Base-by-base conservation (phyloP, 1,140 invertebrate genomes). In the Tetragonula clypearis region DNA sequence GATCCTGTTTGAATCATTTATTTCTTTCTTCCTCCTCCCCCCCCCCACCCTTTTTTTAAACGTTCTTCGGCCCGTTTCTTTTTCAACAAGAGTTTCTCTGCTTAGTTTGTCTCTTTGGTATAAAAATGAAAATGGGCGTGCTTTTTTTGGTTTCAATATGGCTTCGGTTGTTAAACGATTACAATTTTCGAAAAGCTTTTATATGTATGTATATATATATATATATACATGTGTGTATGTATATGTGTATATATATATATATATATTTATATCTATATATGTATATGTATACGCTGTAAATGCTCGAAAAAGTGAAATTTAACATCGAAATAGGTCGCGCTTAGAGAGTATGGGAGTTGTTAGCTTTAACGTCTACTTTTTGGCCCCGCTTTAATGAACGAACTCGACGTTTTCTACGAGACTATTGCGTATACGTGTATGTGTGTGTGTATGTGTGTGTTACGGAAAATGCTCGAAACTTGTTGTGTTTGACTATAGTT, bases 301-400 rank as follows among this genome's bases (percentile, higher is more conserved):
- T 69, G n/a, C 65, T 71, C 75, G 75, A 78, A 84, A 66, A 84
- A 78, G 56, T 78, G 66, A 65, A 84, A 79, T 72, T 35, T 75
- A 76, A 72, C 26, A 79, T 71, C 76, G 76, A 84, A 84, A 79
- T 84, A 84, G 82, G 68, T 71, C 73, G 30, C 53, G 79, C 41
- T 81, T 74, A 68, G 62, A 68, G 62, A 77, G 41, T 84, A 71
- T 62, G 21, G 55, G 30, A 76, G 66, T 71, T 71, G 26, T 82
- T 75, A 75, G 58, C 58, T 49, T 71, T 71, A 72, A 72, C 53
- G n/a, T 83, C 62, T 84, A 72, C 12, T 53, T 72, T 79, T 84
- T 84, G 82, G 82, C 82, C 82, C 82, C 82, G 76, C 77, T 35
- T 84, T 62, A 79, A 84, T 84, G 66, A 84, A 84, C 75, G 80